phyloP scores from a whole-genome alignment of 2,113 vertebrate species.

The Accipiter virgatus region DNA sequence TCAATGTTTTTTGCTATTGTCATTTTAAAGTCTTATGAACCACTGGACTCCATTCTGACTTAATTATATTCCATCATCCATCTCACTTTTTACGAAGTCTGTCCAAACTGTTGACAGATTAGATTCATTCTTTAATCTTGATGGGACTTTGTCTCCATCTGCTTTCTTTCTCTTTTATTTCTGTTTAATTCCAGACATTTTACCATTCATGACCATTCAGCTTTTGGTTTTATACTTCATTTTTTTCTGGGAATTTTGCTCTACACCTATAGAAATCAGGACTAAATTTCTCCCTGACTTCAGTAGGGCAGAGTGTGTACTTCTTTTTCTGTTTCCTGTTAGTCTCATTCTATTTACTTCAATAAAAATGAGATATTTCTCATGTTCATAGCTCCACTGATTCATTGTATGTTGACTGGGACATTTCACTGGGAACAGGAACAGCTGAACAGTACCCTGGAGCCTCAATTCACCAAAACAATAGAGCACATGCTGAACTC shows the following conservation, averaged over 20 bases:
- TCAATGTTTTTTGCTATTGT: neutral
- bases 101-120: neutral
- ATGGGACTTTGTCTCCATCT: neutral
- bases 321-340: neutral
- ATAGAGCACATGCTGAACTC: neutral
- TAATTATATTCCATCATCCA: neutral
- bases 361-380: neutral
- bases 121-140: neutral
- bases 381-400: neutral
- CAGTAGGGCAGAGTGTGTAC: neutral
- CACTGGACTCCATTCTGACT: neutral
- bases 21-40: neutral
- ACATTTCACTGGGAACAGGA: neutral
- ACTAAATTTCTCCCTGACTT: neutral
- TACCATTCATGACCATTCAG: neutral
- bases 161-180: neutral
- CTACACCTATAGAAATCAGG: neutral
- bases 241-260: neutral
- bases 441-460: neutral
- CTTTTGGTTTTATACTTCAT: neutral
- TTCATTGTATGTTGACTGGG: neutral
- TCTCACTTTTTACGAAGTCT: neutral
- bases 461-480: neutral
- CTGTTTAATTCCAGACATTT: neutral
- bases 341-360: neutral